These are phyloP conservation scores for Girardia tigrina DNA, from an alignment of 2,888 invertebrate species.

Conservation along the genomic window DNA sequence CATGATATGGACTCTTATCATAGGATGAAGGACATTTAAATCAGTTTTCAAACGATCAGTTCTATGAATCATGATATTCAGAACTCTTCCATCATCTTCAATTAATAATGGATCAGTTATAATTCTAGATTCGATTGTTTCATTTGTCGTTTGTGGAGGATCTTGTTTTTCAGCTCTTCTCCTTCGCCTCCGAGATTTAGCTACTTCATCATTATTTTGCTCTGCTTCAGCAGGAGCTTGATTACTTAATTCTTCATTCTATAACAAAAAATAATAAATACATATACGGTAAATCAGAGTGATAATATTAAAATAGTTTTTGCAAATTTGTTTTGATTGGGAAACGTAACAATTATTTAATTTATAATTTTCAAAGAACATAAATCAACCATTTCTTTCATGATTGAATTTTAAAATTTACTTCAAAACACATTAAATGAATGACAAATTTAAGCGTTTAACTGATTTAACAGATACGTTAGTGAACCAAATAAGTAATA, in stretches of 20 bases:
- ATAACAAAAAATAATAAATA: not conserved
- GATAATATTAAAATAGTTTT: no score
- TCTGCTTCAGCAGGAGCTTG: not conserved
- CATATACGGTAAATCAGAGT: no score
- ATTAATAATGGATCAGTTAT: slow-evolving; percentile 38
- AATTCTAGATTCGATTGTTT: not conserved
- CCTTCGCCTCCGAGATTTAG: not conserved
- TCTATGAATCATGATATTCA: slow-evolving; percentile 55
- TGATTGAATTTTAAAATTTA: no score
- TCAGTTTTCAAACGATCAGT: slow-evolving; percentile 57
- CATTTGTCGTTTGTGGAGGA: not conserved
- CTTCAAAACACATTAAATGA: no score
- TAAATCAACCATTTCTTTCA: no score
- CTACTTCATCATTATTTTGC: not conserved
- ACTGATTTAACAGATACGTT: no score
- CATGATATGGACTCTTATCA: slow-evolving; percentile 58
- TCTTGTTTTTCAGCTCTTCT: not conserved
- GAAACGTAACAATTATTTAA: no score
- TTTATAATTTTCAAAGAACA: no score
- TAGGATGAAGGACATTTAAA: slow-evolving; percentile 56
- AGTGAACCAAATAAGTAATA: no score
- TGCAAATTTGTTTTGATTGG: no score
- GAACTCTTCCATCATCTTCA: slow-evolving; percentile 46
- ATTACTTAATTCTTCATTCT: slow-evolving; percentile 5
- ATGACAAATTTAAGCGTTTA: no score